Evolutionary conservation across 2,797 vertebrate species (phyloP).

Genomic region (Sebastiscus albofasciatus): DNA sequence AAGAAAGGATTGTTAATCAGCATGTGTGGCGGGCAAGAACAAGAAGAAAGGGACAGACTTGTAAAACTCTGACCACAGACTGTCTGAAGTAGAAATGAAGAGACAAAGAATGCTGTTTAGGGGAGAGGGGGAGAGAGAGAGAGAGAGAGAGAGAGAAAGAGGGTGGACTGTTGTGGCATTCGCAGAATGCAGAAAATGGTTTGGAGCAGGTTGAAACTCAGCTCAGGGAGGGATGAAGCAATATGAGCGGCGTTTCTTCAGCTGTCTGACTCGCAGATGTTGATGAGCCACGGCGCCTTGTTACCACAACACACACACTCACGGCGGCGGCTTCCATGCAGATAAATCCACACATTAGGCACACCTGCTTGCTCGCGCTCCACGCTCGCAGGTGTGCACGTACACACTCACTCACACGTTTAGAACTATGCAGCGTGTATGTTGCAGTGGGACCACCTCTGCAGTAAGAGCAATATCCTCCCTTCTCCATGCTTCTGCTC

Average conservation of each 20-base stretch:
- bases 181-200: conserved; percentile 69
- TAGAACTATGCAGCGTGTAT: conserved; percentile 63
- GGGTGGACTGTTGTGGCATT: conserved; percentile 56
- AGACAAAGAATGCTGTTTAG: conserved; percentile 41
- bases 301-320: conserved; percentile 44
- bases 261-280: conserved; percentile 61
- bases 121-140: background rate
- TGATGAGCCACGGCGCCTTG: conserved; percentile 55
- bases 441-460: conserved; percentile 79
- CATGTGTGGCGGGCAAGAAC: background rate
- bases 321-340: conserved; percentile 20
- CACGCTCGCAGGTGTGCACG: conserved; percentile 13
- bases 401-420: conserved; percentile 37
- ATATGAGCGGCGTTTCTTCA: conserved; percentile 57
- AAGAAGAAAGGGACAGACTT: background rate
- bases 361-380: conserved; percentile 43
- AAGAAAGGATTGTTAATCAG: conserved; percentile 14
- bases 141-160: too few species aligned
- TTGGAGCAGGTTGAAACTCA: conserved; percentile 68
- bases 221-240: conserved; percentile 53
- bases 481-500: conserved; percentile 39
- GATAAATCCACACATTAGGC: conserved; percentile 51
- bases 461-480: conserved; percentile 67
- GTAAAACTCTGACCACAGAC: conserved; percentile 25
- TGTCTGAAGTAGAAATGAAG: conserved; percentile 22